Conservation (phyloP, 2,113 vertebrate species). For the Dolichallabes microphthalmus region DNA sequence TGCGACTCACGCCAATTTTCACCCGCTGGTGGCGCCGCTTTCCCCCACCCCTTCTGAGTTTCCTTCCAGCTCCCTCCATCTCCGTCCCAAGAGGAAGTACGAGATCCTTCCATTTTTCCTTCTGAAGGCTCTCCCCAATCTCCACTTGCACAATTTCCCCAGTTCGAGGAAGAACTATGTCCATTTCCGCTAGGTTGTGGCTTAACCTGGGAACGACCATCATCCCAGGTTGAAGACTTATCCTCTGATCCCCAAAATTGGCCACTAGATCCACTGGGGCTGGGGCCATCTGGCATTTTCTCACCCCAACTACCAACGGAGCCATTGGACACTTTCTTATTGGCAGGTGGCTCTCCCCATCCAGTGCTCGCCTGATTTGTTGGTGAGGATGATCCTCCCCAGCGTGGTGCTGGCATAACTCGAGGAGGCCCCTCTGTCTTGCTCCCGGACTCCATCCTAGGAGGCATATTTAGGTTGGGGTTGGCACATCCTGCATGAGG, state of each 20-base stretch:
- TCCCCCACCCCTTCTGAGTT: conserved; percentile 73
- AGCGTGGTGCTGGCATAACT: conserved; percentile 85
- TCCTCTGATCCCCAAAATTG: conserved; percentile 90
- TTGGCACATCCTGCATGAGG: conserved; percentile 60
- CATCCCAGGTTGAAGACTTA: conserved; percentile 87
- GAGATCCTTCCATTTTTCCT: conserved; percentile 67
- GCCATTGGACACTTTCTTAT: conserved; percentile 82
- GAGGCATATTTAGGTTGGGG: conserved; percentile 65
- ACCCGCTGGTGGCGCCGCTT: conserved; percentile 59
- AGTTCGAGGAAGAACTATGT: conserved; percentile 82
- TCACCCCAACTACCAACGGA: conserved; percentile 87
- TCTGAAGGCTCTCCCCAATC: conserved; percentile 70
- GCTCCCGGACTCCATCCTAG: conserved; percentile 85
- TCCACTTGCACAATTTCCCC: conserved; percentile 81
- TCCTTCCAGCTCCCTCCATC: conserved; percentile 83
- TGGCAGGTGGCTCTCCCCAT: conserved; percentile 81
- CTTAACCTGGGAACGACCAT: conserved; percentile 81
- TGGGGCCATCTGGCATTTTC: conserved; percentile 72
- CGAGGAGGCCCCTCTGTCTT: conserved; percentile 83
- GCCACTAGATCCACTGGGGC: conserved; percentile 79
- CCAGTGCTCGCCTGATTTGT: conserved; percentile 66
- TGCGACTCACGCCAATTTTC: conserved; percentile 85
- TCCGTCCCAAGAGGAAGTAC: conserved; percentile 81
- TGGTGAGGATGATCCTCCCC: conserved; percentile 82
- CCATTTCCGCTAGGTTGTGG: conserved; percentile 86